A percentile compares a stretch with the other conserved stretches of the same genome.
Evolutionary conservation across 2,113 vertebrate genomes (phyloP).

Genomic region (Aegithalos caudatus): DNA sequence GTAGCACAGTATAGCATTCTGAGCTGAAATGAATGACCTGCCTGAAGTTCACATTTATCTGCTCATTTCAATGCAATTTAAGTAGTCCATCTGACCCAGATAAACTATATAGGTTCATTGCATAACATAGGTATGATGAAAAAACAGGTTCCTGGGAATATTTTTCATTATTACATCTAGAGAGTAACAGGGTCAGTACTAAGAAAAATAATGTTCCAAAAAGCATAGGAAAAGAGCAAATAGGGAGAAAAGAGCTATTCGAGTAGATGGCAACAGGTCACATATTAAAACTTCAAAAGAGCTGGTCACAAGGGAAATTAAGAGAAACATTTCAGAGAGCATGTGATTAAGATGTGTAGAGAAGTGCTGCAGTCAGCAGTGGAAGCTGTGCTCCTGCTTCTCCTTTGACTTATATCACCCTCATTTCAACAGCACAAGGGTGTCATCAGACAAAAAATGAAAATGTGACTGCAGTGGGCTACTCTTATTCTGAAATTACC

Average conservation of each 20-base stretch:
- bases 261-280: constrained; percentile 15
- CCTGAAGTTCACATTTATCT: background rate
- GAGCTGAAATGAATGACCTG: background rate
- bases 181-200: background rate
- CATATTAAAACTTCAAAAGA: constrained; percentile 26
- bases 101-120: background rate
- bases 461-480: background rate
- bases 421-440: background rate
- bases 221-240: background rate
- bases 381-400: background rate
- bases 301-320: constrained; percentile 1
- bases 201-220: background rate
- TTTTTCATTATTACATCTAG: constrained; percentile 1
- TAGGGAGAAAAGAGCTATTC: background rate
- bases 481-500: background rate
- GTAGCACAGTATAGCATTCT: background rate
- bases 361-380: constrained; percentile 14
- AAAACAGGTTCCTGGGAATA: background rate
- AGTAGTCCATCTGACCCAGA: background rate
- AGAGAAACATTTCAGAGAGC: constrained; percentile 4
- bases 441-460: constrained; percentile 3
- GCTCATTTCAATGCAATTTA: background rate
- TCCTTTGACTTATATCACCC: background rate
- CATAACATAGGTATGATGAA: background rate
- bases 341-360: constrained; percentile 20